Conservation (phyloP, 2,797 vertebrate species). For the Ctenopoma multispine region DNA sequence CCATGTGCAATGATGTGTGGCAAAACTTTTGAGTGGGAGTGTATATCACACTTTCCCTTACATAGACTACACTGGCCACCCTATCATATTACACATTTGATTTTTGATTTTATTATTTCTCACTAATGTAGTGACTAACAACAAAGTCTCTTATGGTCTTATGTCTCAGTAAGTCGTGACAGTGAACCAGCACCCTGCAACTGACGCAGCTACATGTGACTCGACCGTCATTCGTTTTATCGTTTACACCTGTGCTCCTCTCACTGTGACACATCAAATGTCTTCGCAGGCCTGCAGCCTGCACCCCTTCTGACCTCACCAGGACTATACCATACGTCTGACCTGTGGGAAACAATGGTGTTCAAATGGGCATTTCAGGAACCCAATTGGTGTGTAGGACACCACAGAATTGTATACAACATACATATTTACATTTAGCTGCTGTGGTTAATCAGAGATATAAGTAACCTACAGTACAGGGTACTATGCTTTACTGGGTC, state of each 20-base stretch:
- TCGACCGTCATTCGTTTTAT: not conserved
- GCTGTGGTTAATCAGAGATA: constrained; percentile 3
- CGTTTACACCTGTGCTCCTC: not conserved
- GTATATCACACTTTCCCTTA: too few relatives aligned
- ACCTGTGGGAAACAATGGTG: not conserved
- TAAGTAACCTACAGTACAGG: not conserved
- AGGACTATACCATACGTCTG: not conserved
- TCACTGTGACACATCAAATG: not conserved
- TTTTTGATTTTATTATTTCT: not conserved
- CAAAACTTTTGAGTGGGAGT: too few relatives aligned
- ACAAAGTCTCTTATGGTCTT: not conserved
- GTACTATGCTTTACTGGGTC: too few relatives aligned
- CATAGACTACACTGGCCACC: not conserved
- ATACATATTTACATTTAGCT: constrained; percentile 1
- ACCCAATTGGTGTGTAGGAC: not conserved
- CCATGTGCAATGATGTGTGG: too few relatives aligned
- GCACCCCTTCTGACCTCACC: not conserved
- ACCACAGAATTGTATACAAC: not conserved
- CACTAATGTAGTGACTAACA: not conserved
- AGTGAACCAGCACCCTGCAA: not conserved
- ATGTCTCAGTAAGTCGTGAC: not conserved
- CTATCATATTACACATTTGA: not conserved
- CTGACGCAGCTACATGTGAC: not conserved
- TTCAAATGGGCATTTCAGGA: not conserved
- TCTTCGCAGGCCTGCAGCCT: not conserved